Evolutionary conservation across 2,888 invertebrate genomes (phyloP).

Genomic region (Ligdia adustata): DNA sequence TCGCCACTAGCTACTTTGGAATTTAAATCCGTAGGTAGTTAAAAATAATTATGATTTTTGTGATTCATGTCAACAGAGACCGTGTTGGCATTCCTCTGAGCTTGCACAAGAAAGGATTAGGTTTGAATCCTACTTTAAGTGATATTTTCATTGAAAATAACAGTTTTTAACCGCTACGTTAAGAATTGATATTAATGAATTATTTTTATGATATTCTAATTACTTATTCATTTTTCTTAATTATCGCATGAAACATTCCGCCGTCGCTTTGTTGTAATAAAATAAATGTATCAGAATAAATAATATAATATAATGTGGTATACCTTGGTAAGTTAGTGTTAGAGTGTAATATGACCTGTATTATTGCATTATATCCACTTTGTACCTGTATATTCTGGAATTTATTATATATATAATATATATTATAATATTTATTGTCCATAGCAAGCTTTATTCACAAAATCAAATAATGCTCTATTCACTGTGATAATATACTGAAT

Average conservation of each 20-base stretch:
- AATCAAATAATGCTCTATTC: conserved; percentile 60
- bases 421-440: conserved; percentile 6
- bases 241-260: conserved; percentile 44
- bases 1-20: too few species aligned
- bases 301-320: conserved; percentile 20
- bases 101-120: too few species aligned
- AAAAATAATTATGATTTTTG: too few species aligned
- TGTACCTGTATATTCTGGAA: conserved; percentile 15
- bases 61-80: too few species aligned
- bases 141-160: too few species aligned
- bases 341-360: conserved; percentile 13
- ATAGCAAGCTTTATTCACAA: conserved; percentile 13
- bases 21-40: too few species aligned
- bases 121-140: too few species aligned
- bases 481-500: conserved; percentile 69
- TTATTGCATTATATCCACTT: conserved; percentile 15
- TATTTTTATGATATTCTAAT: conserved; percentile 6
- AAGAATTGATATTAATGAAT: conserved; percentile 16
- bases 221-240: conserved; percentile 9
- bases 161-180: conserved; percentile 13
- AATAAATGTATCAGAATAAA: conserved; percentile 16
- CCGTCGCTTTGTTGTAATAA: conserved; percentile 26
- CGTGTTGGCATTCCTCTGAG: too few species aligned
- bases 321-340: conserved; percentile 24
- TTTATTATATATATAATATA: conserved; percentile 6